These are phyloP conservation scores for Prolemur simus DNA, from an alignment of 2,113 vertebrate genomes.

Conservation along the genomic window DNA sequence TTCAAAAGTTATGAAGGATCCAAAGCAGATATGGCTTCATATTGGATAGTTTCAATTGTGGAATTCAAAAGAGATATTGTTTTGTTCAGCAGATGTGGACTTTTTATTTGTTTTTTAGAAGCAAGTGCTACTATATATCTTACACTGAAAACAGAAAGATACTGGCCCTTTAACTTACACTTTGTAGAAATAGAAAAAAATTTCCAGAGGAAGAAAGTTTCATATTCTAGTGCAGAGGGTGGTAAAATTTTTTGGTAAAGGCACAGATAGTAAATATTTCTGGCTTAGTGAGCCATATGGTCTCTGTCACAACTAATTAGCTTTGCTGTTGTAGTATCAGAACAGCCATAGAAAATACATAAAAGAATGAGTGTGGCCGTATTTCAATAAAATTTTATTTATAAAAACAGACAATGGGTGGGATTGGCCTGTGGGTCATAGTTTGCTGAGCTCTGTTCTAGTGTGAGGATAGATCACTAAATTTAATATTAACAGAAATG, in stretches of 20 bases:
- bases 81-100: neutral
- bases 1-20: neutral
- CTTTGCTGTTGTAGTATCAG: neutral
- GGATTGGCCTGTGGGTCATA: neutral
- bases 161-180: neutral
- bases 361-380: neutral
- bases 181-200: slow-evolving; percentile 26
- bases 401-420: neutral
- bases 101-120: slow-evolving; percentile 12
- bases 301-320: neutral
- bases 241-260: neutral
- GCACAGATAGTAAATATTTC: neutral
- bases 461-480: neutral
- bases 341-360: neutral
- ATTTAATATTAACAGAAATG: neutral
- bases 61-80: neutral
- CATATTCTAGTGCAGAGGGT: neutral
- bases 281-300: neutral
- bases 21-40: neutral
- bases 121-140: neutral
- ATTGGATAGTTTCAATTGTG: neutral
- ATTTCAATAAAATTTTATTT: neutral
- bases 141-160: slow-evolving; percentile 26
- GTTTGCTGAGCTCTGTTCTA: neutral
- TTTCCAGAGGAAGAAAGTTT: slow-evolving; percentile 14